Conservation (phyloP, 2,888 invertebrate genomes). For the Heliconius charithonia region DNA sequence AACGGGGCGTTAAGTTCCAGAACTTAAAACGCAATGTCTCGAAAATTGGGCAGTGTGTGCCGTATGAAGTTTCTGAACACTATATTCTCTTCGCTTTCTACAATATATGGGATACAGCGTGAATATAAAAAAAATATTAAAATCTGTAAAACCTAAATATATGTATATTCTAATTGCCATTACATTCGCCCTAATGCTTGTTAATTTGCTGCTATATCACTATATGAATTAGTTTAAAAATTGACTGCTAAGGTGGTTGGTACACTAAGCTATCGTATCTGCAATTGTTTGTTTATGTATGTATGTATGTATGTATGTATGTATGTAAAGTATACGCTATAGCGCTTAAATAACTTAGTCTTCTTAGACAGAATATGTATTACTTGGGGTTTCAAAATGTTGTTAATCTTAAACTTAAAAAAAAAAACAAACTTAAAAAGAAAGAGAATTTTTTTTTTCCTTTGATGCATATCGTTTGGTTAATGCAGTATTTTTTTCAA, state of each 20-base stretch:
- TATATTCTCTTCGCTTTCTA: background rate
- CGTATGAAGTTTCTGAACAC: background rate
- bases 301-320: constrained; percentile 27
- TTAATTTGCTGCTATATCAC: constrained; percentile 16
- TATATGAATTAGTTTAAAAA: background rate
- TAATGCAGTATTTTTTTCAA: background rate
- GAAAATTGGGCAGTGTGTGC: no score
- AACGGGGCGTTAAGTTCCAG: no score
- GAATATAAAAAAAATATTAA: background rate
- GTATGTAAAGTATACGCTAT: constrained; percentile 37
- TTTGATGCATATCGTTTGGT: background rate
- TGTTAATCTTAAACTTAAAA: background rate
- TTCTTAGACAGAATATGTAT: background rate
- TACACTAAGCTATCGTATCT: constrained; percentile 15
- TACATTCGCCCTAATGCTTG: background rate
- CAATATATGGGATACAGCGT: no score
- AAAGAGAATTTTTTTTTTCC: no score
- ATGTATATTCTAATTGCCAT: background rate
- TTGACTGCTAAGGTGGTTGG: constrained; percentile 20
- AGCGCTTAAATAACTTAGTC: constrained; percentile 36
- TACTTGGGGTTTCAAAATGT: background rate
- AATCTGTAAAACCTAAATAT: background rate
- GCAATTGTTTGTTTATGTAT: constrained; percentile 24
- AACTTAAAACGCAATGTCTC: no score
- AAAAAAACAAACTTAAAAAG: background rate